Base-by-base conservation (phyloP, 2,113 vertebrate genomes). In the Salvelinus sp. region DNA sequence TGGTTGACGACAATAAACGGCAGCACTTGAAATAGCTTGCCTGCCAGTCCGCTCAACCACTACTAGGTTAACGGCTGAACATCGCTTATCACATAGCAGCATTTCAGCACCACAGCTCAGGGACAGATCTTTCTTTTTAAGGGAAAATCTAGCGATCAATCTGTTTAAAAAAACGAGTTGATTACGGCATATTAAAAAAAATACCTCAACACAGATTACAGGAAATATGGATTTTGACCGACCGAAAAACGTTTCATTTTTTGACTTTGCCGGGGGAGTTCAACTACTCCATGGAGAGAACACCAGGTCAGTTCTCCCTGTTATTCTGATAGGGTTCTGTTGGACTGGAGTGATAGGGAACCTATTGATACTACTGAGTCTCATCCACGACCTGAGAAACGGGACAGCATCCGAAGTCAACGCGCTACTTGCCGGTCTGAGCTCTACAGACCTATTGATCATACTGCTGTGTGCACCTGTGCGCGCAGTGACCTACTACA, bases 401-500 rank as follows among this genome's bases (percentile, higher is more conserved):
- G 92, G 88, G 1, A 83, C 71, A 27, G 90, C 87, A 60, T 92
- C 91, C 0, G 90, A 92, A 74, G 88, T 91, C 14, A 90, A 92
- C 7, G 86, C 88, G 3, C 76, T 94, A 66, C 88, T 94, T 16
- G 87, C 86, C 70, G 91, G 88, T 3, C 58, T 94, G 65, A 89
- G 91, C 18, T 82, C 83, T 63, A 85, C 92, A 1, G 94, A 95
- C 85, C 44, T 94, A 84, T 48, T 88, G 64, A 86, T 95, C 33
- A 76, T 93, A 58, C 14, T 92, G 6, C 80, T 93, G 84, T 95
- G 94, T 77, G 85, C 88, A 0, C 94, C 93, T 0, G 86, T 91
- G 54, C 93, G 93, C 68, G 88, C 90, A 0, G 50, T 92, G 80
- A 91, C 93, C 76, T 93, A 91, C 84, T 91, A 92, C 86, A 90